Percentiles rank a stretch among this genome's conserved stretches.
Evolutionary conservation across 2,888 invertebrate genomes (phyloP).

Genomic region (Diploptera punctata): DNA sequence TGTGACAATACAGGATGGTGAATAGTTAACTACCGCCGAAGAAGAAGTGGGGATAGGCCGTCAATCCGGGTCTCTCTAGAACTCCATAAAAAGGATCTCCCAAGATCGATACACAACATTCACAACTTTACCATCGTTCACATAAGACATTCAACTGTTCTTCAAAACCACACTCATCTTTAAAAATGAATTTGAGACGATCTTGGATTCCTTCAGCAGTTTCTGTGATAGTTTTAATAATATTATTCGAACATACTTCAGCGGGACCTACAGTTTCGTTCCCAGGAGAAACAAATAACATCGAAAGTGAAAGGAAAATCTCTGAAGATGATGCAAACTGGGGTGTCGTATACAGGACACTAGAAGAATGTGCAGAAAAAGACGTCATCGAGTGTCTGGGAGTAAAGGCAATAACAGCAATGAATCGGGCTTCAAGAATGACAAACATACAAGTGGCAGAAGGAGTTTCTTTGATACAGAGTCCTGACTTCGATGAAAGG

Average conservation of each 20-base stretch:
- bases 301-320: background rate
- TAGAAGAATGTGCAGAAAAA: slow-evolving; percentile 40
- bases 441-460: slow-evolving; percentile 63
- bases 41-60: background rate
- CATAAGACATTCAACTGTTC: background rate
- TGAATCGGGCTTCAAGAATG: slow-evolving; percentile 63
- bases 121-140: background rate
- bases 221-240: background rate
- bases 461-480: slow-evolving; percentile 64
- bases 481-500: slow-evolving; percentile 43
- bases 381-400: slow-evolving; percentile 60
- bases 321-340: slow-evolving; percentile 29
- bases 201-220: background rate
- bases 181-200: slow-evolving; percentile 5
- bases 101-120: slow-evolving; percentile 7
- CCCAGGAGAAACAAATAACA: background rate
- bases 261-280: background rate
- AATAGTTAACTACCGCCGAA: background rate
- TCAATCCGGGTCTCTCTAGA: background rate
- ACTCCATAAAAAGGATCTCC: slow-evolving; percentile 11
- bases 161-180: background rate
- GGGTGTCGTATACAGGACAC: slow-evolving; percentile 36
- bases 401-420: slow-evolving; percentile 62
- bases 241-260: background rate
- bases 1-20: slow-evolving; percentile 22